These are phyloP conservation scores for Dicranocentrus wangi DNA, from an alignment of 2,888 invertebrate genomes.

Conservation along the genomic window DNA sequence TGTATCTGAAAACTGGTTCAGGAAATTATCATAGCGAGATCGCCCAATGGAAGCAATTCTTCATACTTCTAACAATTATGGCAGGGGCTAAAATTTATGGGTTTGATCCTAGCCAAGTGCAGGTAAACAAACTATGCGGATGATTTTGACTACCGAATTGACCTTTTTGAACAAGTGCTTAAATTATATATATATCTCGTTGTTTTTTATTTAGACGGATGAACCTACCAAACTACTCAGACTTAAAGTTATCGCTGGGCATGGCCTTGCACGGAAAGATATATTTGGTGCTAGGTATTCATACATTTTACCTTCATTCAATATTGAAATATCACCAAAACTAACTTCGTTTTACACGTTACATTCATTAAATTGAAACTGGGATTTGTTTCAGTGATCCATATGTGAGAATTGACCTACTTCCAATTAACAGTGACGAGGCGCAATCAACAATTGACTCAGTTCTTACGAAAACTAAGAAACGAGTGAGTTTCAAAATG, in stretches of 20 bases:
- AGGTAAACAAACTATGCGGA: constrained; percentile 45
- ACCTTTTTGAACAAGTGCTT: not conserved
- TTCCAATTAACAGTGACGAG: constrained; percentile 88
- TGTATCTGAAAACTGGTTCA: not conserved
- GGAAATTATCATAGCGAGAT: not conserved
- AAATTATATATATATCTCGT: constrained; percentile 69
- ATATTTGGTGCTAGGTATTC: constrained; percentile 96
- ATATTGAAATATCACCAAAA: not conserved
- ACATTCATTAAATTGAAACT: constrained; percentile 34
- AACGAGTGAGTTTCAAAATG: constrained; percentile 82
- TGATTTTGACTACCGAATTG: constrained; percentile 2
- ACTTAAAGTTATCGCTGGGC: constrained; percentile 88
- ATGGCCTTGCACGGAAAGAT: constrained; percentile 96
- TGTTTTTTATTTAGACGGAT: constrained; percentile 73
- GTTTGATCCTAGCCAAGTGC: constrained; percentile 68
- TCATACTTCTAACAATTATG: constrained; percentile 40
- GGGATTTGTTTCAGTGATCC: constrained; percentile 85
- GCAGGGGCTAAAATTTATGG: constrained; percentile 70
- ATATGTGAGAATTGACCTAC: constrained; percentile 94
- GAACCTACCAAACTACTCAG: constrained; percentile 88
- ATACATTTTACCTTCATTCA: not conserved
- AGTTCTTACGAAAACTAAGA: constrained; percentile 95
- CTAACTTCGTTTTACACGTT: constrained; percentile 9
- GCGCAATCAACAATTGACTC: constrained; percentile 83
- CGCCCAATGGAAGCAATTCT: constrained; percentile 50